These are phyloP conservation scores for Ardeotis arabs DNA, from an alignment of 2,113 vertebrate genomes.

Conservation along the genomic window DNA sequence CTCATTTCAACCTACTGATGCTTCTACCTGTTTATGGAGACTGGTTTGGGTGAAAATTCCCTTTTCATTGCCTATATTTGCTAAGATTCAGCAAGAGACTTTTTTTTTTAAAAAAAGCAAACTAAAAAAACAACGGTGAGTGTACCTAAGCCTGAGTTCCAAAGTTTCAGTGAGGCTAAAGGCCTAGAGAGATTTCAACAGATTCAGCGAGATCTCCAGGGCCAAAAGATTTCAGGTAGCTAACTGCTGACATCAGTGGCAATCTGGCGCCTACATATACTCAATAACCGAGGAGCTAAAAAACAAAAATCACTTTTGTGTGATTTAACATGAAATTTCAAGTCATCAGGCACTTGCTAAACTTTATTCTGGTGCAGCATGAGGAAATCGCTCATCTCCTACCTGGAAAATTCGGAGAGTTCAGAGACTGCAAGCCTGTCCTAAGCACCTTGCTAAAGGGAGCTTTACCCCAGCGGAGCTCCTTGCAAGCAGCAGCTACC, in stretches of 20 bases:
- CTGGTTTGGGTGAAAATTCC: background rate
- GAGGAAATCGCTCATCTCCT: background rate
- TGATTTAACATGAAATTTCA: background rate
- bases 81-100: background rate
- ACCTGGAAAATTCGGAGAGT: background rate
- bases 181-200: background rate
- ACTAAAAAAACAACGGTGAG: too few species aligned
- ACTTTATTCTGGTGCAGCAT: background rate
- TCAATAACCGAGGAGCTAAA: background rate
- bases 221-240: background rate
- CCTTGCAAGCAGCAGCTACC: background rate
- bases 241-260: background rate
- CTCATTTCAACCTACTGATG: background rate
- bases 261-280: background rate
- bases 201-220: background rate
- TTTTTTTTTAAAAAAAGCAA: too few species aligned
- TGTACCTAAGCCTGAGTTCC: background rate
- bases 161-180: background rate
- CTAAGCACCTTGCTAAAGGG: background rate
- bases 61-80: background rate
- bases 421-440: background rate
- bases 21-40: background rate
- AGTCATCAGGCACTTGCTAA: background rate
- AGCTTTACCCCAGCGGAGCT: background rate
- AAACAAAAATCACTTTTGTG: background rate